Conservation (phyloP, 92 coral and sea anemone genomes). For the Phenganax subtilis region DNA sequence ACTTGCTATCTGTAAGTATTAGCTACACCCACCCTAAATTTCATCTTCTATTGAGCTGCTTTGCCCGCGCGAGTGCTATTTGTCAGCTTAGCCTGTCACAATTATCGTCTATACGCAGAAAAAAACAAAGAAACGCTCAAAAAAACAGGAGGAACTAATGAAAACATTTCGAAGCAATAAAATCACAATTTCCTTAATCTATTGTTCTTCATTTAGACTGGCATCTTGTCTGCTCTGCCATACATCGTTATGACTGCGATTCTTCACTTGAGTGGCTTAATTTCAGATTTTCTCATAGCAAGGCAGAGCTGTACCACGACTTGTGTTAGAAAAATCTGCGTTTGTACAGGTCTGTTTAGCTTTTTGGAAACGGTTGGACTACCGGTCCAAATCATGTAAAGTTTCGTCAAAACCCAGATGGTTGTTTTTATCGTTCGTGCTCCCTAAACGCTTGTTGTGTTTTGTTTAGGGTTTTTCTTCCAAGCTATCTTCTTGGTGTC, state of each 20-base stretch:
- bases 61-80: not conserved
- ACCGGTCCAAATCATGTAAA: not conserved
- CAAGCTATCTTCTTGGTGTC: conserved; percentile 69
- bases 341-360: conserved; percentile 57
- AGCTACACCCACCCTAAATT: not conserved
- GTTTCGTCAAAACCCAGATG: not conserved
- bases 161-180: not conserved
- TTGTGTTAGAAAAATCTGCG: conserved; percentile 72
- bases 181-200: not conserved
- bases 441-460: not conserved
- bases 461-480: conserved; percentile 58
- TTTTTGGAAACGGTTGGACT: conserved; percentile 18
- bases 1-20: conserved; percentile 61
- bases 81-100: not conserved
- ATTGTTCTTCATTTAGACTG: conserved; percentile 54
- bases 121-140: not conserved
- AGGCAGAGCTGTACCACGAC: conserved; percentile 60
- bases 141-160: not conserved
- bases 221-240: conserved; percentile 82
- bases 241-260: conserved; percentile 78
- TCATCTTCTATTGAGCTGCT: not conserved
- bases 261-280: conserved; percentile 68
- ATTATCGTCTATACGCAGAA: no score
- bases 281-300: conserved; percentile 69
- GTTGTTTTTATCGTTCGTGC: not conserved